phyloP scores from a whole-genome alignment of 2,113 vertebrate genomes.

The Thomomys bottae region DNA sequence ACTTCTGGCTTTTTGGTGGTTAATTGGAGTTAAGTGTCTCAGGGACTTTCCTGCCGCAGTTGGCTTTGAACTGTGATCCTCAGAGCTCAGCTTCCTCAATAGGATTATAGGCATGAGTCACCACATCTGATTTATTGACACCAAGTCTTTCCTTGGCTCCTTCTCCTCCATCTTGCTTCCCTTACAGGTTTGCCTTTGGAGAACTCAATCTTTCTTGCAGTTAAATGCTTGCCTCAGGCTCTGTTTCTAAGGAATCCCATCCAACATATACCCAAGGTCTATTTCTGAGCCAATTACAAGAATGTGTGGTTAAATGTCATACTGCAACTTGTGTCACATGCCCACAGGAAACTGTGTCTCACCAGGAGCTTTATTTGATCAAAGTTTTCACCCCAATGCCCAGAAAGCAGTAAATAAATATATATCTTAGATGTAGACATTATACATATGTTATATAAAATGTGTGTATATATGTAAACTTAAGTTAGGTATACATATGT shows the following conservation, averaged over 20 bases:
- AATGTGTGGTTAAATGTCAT: neutral
- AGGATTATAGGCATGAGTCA: neutral
- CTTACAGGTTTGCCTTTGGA: neutral
- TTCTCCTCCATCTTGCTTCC: neutral
- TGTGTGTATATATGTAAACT: too few relatives aligned
- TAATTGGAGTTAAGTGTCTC: too few relatives aligned
- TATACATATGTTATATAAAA: too few relatives aligned
- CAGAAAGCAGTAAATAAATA: neutral
- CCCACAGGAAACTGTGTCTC: neutral
- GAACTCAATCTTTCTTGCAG: neutral
- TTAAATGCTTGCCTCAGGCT: neutral
- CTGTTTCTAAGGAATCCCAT: neutral
- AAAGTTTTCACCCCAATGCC: neutral
- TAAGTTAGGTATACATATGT: neutral
- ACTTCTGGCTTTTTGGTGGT: too few relatives aligned
- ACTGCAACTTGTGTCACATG: neutral
- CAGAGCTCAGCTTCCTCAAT: too few relatives aligned
- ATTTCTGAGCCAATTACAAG: constrained; percentile 40
- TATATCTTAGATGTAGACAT: neutral
- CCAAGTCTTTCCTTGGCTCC: neutral
- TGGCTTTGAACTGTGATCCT: too few relatives aligned
- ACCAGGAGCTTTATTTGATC: constrained; percentile 13
- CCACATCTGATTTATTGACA: neutral
- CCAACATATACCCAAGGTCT: neutral
- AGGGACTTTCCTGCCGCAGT: too few relatives aligned